Evolutionary conservation across 2,113 vertebrate species (phyloP), one percentile per base, ranked within the genome.

Genomic region (Gymnocephalus cernua): DNA sequence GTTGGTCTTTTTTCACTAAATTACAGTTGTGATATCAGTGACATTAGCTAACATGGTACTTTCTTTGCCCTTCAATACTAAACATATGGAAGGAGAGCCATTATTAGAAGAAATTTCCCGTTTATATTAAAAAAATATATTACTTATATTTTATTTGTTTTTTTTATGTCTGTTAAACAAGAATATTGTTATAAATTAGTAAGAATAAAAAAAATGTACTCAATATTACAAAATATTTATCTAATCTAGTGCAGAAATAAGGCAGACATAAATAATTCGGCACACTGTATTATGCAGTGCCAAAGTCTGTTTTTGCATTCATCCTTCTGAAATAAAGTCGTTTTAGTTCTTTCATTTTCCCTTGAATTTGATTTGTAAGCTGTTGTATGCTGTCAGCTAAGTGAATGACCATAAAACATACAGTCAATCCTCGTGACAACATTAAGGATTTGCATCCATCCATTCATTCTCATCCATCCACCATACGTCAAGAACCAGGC

Each of bases 391-490:
- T 84, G 80, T 90, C 88, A 86, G 85, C 79, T 90, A 86, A 89
- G 89, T 90, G 91, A 91, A 91, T 89, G 90, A 84, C 81, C 89
- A 91, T 91, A 91, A 93, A 91, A 89, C 85, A 90, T 85, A 77
- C 66, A 76, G 84, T 87, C 91, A 80, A 80, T 63, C 83, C 76
- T 79, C 67, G 18, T 83, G 86, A 85, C 85, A 89, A 65, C 90
- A 84, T 86, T 65, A 77, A 83, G 62, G 78, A 92, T 91, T 92
- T 90, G 86, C 89, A 86, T 88, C 62, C 51, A 72, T 61, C 70
- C 66, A 61, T 89, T 87, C 77, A 67, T 85, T 48, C 69, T 88
- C 79, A 69, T 80, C 74, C 76, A 68, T 74, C 41, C 44, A 27
- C 66, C 62, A 65, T 71, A 66, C 71, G 88, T 81, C 78, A 80